phyloP scores from a whole-genome alignment of 2,797 vertebrate species.

The Ibycter americanus region DNA sequence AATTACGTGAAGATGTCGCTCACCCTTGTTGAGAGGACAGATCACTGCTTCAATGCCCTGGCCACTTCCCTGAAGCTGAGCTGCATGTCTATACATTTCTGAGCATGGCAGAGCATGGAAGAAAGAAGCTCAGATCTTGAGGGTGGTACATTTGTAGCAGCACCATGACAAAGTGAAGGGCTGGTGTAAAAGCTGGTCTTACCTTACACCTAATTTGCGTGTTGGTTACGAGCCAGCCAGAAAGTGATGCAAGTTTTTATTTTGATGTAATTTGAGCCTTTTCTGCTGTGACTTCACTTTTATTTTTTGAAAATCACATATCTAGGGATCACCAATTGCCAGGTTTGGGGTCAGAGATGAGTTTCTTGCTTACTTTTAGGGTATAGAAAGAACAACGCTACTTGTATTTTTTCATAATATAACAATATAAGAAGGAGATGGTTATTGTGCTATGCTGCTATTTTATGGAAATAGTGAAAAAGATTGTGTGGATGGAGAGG shows the following conservation, averaged over 20 bases:
- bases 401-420: not conserved
- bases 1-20: slow-evolving; percentile 49
- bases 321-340: not conserved
- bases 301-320: not conserved
- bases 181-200: not conserved
- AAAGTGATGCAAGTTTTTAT: not conserved
- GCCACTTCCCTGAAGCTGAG: not conserved
- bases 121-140: not conserved
- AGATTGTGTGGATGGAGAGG: not conserved
- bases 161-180: not conserved
- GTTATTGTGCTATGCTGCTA: not conserved
- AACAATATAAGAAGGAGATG: not conserved
- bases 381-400: not conserved
- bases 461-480: not conserved
- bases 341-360: not conserved
- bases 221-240: not conserved
- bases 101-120: not conserved
- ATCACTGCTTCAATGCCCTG: not conserved
- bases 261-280: not conserved
- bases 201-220: not conserved
- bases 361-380: not conserved
- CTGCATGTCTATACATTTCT: not conserved
- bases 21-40: slow-evolving; percentile 34
- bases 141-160: not conserved
- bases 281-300: not conserved